Conservation (phyloP, 2,888 invertebrate genomes). For the Nemoura dubitans region DNA sequence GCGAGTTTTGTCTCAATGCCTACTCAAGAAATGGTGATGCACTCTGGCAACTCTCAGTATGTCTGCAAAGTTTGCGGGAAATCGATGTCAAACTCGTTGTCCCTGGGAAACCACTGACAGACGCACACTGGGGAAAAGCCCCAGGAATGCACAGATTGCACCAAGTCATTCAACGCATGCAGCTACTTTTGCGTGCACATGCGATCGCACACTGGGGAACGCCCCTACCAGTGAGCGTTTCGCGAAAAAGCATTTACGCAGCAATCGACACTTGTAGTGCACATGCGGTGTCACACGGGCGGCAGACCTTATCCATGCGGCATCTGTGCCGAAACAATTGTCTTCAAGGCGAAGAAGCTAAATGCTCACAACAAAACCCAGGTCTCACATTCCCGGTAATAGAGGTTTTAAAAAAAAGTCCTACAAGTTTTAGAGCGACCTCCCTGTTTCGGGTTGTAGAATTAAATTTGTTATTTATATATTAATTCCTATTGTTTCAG, state of each 20-base stretch:
- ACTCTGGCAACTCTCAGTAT: slow-evolving; percentile 56
- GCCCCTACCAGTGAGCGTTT: slow-evolving; percentile 54
- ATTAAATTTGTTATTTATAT: background rate
- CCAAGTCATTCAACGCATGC: slow-evolving; percentile 54
- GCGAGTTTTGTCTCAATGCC: slow-evolving; percentile 55
- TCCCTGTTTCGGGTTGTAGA: no score
- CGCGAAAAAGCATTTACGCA: slow-evolving; percentile 56
- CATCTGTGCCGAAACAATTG: slow-evolving; percentile 68
- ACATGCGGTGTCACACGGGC: slow-evolving; percentile 46
- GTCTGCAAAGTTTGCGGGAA: slow-evolving; percentile 58
- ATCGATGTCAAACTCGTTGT: slow-evolving; percentile 53
- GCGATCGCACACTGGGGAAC: slow-evolving; percentile 45
- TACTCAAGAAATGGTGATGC: slow-evolving; percentile 53
- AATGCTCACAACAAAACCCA: slow-evolving; percentile 45
- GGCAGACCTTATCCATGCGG: slow-evolving; percentile 62
- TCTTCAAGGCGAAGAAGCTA: slow-evolving; percentile 34
- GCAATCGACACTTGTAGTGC: slow-evolving; percentile 46
- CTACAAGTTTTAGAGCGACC: no score
- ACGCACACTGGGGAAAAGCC: slow-evolving; percentile 67
- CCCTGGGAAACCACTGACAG: slow-evolving; percentile 55
- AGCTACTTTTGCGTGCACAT: slow-evolving; percentile 43
- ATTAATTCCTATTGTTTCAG: no score
- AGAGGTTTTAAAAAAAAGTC: no score
- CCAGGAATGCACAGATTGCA: slow-evolving; percentile 56
- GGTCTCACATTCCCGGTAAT: background rate